Conservation (phyloP, 2,888 invertebrate species). For the Psylliodes chrysocephalus region DNA sequence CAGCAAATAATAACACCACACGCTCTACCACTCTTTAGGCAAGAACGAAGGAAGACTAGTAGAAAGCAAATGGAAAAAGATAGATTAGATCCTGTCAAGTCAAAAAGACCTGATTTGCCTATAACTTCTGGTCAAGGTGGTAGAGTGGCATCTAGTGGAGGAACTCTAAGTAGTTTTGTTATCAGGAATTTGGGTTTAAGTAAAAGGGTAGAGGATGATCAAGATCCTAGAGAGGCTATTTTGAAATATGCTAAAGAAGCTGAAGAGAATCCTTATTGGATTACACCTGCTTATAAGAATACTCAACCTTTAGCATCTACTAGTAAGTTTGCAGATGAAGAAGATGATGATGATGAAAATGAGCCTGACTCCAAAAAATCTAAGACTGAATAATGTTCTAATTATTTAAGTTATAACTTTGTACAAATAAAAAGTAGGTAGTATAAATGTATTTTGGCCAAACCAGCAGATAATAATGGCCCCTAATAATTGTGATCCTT, state of each 20-base stretch:
- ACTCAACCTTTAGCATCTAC: conserved; percentile 86
- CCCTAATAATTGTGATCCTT: too few relatives aligned
- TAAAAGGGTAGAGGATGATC: conserved; percentile 90
- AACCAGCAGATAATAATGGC: too few relatives aligned
- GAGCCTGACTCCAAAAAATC: conserved; percentile 58
- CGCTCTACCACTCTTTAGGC: conserved; percentile 93
- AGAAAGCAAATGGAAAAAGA: conserved; percentile 93
- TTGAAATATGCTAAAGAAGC: conserved; percentile 94
- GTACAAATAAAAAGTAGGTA: too few relatives aligned
- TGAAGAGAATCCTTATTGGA: conserved; percentile 96
- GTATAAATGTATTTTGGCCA: too few relatives aligned
- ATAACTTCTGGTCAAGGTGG: conserved; percentile 91
- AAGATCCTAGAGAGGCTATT: conserved; percentile 95
- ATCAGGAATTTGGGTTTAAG: conserved; percentile 94
- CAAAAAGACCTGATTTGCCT: conserved; percentile 83
- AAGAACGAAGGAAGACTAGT: conserved; percentile 88
- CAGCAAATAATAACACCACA: conserved; percentile 93
- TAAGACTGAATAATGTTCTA: conserved; percentile 44
- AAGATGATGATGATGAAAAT: conserved; percentile 59
- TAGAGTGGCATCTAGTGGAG: conserved; percentile 92
- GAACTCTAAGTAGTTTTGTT: conserved; percentile 90
- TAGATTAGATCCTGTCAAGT: conserved; percentile 82
- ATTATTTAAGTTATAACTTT: too few relatives aligned
- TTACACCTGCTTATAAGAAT: conserved; percentile 88
- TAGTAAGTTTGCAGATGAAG: conserved; percentile 60